These are phyloP conservation scores for Scolopax mira DNA, from an alignment of 2,113 vertebrate genomes.

Conservation along the genomic window DNA sequence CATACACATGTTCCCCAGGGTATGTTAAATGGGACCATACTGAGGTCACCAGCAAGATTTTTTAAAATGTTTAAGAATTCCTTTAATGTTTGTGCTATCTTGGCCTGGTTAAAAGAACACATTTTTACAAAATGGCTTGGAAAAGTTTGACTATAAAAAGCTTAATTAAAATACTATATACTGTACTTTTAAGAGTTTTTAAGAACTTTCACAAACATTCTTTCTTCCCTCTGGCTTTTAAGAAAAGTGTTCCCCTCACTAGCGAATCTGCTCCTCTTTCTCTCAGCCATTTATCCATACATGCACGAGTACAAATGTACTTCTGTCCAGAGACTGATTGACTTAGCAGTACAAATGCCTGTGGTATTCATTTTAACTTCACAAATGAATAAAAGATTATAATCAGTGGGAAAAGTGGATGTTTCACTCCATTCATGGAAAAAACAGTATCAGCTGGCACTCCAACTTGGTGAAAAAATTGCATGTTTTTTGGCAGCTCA, in stretches of 20 bases:
- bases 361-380: slow-evolving; percentile 16
- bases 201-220: slow-evolving; percentile 28
- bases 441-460: slow-evolving; percentile 45
- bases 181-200: not conserved
- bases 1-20: slow-evolving; percentile 65
- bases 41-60: slow-evolving; percentile 72
- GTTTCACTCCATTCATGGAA: slow-evolving; percentile 41
- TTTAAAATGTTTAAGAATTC: slow-evolving; percentile 71
- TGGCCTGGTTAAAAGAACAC: slow-evolving; percentile 64
- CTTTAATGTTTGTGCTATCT: slow-evolving; percentile 71
- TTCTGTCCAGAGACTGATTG: not conserved
- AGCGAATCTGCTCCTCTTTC: not conserved
- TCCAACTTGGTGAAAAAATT: slow-evolving; percentile 1
- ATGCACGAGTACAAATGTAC: not conserved
- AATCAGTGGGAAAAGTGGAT: slow-evolving; percentile 53
- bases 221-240: not conserved
- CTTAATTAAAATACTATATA: slow-evolving; percentile 32
- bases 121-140: slow-evolving; percentile 38
- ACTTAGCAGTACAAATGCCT: slow-evolving; percentile 38
- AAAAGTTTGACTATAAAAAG: slow-evolving; percentile 37
- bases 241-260: not conserved
- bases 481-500: not conserved
- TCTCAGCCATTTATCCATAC: not conserved
- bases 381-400: slow-evolving; percentile 37
- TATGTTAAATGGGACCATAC: slow-evolving; percentile 68